A percentile compares a stretch with the other conserved stretches of the same genome.
phyloP scores from a whole-genome alignment of 1,140 invertebrate species.

The Pinna nobilis region DNA sequence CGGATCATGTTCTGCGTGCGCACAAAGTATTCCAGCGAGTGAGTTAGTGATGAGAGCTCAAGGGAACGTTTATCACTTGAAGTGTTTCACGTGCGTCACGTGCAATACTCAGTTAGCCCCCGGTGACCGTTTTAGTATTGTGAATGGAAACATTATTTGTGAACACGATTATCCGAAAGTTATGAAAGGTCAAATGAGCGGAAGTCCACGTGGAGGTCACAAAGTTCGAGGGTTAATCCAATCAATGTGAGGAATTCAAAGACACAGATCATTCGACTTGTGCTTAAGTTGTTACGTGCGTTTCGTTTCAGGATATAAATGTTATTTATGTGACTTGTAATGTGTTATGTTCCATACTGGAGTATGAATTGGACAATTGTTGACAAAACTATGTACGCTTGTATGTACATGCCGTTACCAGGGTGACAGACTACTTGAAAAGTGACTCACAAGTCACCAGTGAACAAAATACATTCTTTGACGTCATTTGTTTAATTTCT shows the following conservation, averaged over 20 bases:
- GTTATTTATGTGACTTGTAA: too few species aligned
- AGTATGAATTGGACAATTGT: too few species aligned
- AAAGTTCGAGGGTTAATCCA: conserved; percentile 15
- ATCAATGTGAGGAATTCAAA: conserved; percentile 21
- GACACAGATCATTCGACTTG: too few species aligned
- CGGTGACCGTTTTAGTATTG: conserved; percentile 92
- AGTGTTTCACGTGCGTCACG: conserved; percentile 95
- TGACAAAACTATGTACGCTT: too few species aligned
- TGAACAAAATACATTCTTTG: too few species aligned
- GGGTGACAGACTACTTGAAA: too few species aligned
- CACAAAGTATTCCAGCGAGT: conserved; percentile 90
- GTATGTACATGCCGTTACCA: too few species aligned
- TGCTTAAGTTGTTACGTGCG: too few species aligned
- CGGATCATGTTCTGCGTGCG: conserved; percentile 90
- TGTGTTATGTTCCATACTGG: too few species aligned
- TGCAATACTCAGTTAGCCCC: conserved; percentile 89
- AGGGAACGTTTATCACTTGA: conserved; percentile 89
- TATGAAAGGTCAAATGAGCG: conserved; percentile 79
- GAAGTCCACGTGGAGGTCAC: conserved; percentile 36
- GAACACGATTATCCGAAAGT: conserved; percentile 95
- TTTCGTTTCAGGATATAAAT: too few species aligned
- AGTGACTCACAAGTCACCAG: too few species aligned
- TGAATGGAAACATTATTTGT: conserved; percentile 89
- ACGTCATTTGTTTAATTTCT: too few species aligned
- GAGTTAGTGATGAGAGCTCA: conserved; percentile 89